These are phyloP conservation scores for Aurelia aurita DNA, from an alignment of 30 jellyfish, hydroid and myxozoan genomes.

Conservation along the genomic window DNA sequence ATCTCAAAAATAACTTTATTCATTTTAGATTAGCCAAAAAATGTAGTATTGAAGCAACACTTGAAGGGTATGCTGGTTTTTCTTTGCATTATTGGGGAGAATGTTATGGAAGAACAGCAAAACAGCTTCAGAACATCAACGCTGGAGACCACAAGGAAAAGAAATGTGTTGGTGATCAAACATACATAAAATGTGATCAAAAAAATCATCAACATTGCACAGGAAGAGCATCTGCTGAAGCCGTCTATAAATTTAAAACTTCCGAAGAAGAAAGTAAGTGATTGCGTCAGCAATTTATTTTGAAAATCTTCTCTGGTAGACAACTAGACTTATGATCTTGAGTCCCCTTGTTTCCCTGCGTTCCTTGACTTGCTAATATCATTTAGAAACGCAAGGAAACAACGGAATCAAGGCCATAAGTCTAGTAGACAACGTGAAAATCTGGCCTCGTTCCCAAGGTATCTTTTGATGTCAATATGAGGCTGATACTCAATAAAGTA, in stretches of 20 bases:
- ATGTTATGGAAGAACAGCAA: slow-evolving; percentile 17
- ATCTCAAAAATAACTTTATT: not conserved
- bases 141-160: not conserved
- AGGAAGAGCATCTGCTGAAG: slow-evolving; percentile 6
- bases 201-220: slow-evolving; percentile 8
- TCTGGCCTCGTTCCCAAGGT: too few species aligned
- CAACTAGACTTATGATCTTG: too few species aligned
- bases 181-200: slow-evolving; percentile 1
- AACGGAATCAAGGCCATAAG: too few species aligned
- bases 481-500: too few species aligned
- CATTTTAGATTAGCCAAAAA: slow-evolving; percentile 46
- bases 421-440: too few species aligned
- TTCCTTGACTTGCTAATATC: too few species aligned
- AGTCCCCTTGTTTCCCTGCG: too few species aligned
- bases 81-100: slow-evolving; percentile 28
- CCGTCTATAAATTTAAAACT: not conserved
- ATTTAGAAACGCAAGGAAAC: too few species aligned
- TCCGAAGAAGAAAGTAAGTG: slow-evolving; percentile 1
- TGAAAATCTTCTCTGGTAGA: too few species aligned
- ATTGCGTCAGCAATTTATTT: not conserved
- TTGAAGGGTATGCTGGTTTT: not conserved
- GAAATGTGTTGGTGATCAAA: slow-evolving; percentile 15
- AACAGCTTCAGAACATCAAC: not conserved
- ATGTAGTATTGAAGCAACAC: slow-evolving; percentile 14
- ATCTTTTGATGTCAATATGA: too few species aligned